These are phyloP conservation scores for Phyllopteryx taeniolatus DNA, from an alignment of 2,113 vertebrate genomes.

Conservation along the genomic window DNA sequence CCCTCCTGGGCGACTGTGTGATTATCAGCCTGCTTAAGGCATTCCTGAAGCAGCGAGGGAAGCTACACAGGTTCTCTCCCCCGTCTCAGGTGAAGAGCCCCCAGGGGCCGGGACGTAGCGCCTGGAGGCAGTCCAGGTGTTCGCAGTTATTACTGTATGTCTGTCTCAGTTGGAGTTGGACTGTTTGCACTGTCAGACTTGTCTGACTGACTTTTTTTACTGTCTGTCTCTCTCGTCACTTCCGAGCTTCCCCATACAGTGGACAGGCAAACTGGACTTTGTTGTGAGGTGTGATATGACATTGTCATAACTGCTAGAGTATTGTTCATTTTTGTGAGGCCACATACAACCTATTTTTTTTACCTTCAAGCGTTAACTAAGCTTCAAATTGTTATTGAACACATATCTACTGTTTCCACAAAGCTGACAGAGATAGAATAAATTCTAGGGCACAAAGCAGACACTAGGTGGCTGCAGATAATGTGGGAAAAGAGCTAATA, in stretches of 20 bases:
- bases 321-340: not conserved
- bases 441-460: constrained; percentile 73
- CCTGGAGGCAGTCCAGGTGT: constrained; percentile 75
- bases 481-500: constrained; percentile 74
- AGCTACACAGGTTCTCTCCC: constrained; percentile 28
- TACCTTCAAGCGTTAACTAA: not conserved
- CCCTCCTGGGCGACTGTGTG: constrained; percentile 62
- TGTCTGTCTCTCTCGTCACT: constrained; percentile 15
- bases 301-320: constrained; percentile 14
- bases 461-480: constrained; percentile 84
- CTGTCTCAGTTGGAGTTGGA: constrained; percentile 52
- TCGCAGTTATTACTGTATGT: constrained; percentile 60
- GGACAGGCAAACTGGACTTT: constrained; percentile 17
- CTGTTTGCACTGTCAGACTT: constrained; percentile 37
- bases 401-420: not conserved
- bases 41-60: constrained; percentile 48
- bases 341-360: not conserved
- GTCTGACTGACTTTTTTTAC: constrained; percentile 41
- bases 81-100: constrained; percentile 73
- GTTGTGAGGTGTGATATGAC: constrained; percentile 25
- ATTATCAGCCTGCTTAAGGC: constrained; percentile 61
- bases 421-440: constrained; percentile 36
- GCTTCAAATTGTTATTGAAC: constrained; percentile 12
- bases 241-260: constrained; percentile 27
- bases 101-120: constrained; percentile 61